phyloP scores from a whole-genome alignment of 2,113 vertebrate genomes.

The Microcebus lehilahytsara region DNA sequence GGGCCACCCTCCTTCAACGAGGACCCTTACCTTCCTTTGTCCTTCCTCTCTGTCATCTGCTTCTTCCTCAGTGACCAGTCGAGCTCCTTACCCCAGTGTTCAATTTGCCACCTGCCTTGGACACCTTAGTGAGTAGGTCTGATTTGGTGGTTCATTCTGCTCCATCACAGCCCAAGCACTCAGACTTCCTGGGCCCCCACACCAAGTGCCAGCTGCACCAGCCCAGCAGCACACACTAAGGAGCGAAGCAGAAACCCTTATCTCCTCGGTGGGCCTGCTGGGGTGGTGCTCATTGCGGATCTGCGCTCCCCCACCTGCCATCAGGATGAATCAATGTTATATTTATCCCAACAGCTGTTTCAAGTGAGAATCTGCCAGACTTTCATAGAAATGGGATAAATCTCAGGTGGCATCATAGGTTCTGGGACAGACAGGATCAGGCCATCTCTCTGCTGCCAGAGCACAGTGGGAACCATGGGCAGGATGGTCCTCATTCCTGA shows the following conservation, averaged over 20 bases:
- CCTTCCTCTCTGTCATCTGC: neutral
- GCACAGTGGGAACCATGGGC: neutral
- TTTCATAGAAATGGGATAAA: conserved; percentile 66
- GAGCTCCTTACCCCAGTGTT: neutral
- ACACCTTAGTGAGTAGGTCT: neutral
- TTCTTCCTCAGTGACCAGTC: neutral
- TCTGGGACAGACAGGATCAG: conserved; percentile 59
- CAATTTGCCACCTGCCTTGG: neutral
- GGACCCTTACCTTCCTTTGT: neutral
- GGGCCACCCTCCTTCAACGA: neutral
- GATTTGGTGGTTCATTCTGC: neutral
- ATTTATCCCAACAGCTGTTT: conserved; percentile 80
- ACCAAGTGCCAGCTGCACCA: neutral
- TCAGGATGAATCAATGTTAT: conserved; percentile 59
- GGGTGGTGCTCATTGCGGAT: neutral
- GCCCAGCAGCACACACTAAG: neutral
- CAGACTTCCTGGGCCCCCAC: no score
- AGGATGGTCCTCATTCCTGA: neutral
- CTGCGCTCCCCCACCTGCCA: neutral
- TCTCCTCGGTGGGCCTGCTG: neutral
- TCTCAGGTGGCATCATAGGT: conserved; percentile 30
- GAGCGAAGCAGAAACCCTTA: neutral
- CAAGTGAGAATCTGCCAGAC: conserved; percentile 71
- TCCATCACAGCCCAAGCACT: neutral
- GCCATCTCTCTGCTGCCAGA: neutral